Conservation (phyloP, 2,113 vertebrate genomes). For the Pollachius pollachius region DNA sequence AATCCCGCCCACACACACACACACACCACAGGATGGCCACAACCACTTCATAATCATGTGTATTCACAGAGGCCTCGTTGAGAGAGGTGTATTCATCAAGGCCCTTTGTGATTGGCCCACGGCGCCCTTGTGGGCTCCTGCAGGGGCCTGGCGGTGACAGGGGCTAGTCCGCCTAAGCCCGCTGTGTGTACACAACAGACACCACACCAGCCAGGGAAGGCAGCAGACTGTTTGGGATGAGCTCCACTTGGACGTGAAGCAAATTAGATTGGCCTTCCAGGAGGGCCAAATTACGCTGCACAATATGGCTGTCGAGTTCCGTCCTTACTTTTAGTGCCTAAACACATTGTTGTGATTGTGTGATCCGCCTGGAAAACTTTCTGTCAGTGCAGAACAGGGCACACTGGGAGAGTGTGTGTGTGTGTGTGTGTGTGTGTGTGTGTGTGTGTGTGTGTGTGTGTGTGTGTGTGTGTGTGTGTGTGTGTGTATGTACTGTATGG, state of each 20-base stretch:
- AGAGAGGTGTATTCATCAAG: constrained; percentile 56
- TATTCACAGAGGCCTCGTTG: constrained; percentile 65
- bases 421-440: no score
- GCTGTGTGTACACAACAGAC: constrained; percentile 64
- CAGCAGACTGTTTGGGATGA: constrained; percentile 25
- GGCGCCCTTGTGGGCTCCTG: constrained; percentile 54
- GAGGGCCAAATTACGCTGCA: background rate
- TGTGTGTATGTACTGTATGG: no score
- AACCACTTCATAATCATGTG: constrained; percentile 64
- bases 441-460: no score
- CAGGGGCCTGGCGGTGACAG: constrained; percentile 62
- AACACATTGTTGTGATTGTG: background rate
- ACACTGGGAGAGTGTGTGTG: no score
- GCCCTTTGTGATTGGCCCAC: constrained; percentile 66
- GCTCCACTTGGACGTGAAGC: constrained; percentile 40
- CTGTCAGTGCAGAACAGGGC: no score
- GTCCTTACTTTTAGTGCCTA: background rate
- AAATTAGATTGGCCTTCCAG: background rate
- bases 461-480: no score
- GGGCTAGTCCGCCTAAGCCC: constrained; percentile 64
- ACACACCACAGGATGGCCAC: constrained; percentile 59
- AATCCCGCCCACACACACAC: constrained; percentile 15
- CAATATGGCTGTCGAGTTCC: background rate
- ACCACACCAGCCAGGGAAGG: constrained; percentile 51
- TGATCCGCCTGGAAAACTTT: no score